These are phyloP conservation scores for Drosophila barbarae DNA, from an alignment of 2,888 invertebrate species.

Conservation along the genomic window DNA sequence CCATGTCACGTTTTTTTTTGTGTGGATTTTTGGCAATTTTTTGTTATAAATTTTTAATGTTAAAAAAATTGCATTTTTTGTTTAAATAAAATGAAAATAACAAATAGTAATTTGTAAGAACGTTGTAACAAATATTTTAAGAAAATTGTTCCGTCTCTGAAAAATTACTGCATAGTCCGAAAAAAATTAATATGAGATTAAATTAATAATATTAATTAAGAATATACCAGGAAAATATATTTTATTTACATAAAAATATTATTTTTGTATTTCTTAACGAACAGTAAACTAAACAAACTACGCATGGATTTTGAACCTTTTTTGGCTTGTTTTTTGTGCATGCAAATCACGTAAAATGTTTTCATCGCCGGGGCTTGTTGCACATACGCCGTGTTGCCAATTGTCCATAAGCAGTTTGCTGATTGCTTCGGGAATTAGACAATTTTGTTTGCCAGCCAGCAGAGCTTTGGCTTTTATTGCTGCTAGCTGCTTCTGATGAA, in stretches of 20 bases:
- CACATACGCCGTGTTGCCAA: conserved; percentile 39
- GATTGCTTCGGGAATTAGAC: conserved; percentile 48
- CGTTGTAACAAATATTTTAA: too few relatives aligned
- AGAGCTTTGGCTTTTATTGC: conserved; percentile 10
- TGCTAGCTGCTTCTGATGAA: conserved; percentile 33
- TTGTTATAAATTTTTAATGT: not conserved
- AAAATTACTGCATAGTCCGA: not conserved
- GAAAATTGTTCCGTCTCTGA: not conserved
- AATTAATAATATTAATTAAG: not conserved
- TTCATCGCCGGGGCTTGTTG: conserved; percentile 29
- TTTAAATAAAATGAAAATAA: not conserved
- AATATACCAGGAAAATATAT: not conserved
- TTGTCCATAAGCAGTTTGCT: conserved; percentile 24
- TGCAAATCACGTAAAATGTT: conserved; percentile 60
- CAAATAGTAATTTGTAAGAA: not conserved
- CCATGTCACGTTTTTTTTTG: conserved; percentile 39
- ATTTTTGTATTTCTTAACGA: too few relatives aligned
- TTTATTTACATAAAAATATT: not conserved
- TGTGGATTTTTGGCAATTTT: conserved; percentile 11
- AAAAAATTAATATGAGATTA: not conserved
- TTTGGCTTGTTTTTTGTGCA: conserved; percentile 30
- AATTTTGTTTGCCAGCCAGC: conserved; percentile 26
- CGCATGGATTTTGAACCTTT: conserved; percentile 36
- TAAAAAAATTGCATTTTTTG: not conserved
- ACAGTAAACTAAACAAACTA: conserved; percentile 32